phyloP scores from a whole-genome alignment of 2,888 invertebrate genomes.

The Punctoribates punctum region DNA sequence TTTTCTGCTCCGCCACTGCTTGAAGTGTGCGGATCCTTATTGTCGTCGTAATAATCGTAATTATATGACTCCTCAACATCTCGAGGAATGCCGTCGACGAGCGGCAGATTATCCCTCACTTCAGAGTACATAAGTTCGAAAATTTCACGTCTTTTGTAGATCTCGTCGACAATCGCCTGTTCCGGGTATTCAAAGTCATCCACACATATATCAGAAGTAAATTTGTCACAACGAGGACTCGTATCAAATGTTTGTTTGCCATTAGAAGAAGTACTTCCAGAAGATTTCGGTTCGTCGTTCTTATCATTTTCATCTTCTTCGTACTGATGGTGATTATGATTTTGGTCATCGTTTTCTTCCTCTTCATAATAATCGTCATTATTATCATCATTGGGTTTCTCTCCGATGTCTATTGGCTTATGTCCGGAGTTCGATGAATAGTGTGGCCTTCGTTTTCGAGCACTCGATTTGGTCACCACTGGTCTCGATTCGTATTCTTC shows the following conservation, averaged over 20 bases:
- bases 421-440: background rate
- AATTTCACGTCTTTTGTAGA: conserved; percentile 60
- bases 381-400: background rate
- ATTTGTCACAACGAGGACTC: conserved; percentile 49
- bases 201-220: conserved; percentile 60
- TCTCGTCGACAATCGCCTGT: conserved; percentile 52
- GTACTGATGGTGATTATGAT: background rate
- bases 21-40: conserved; percentile 42
- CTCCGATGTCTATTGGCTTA: conserved; percentile 5
- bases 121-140: conserved; percentile 68
- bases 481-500: background rate
- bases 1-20: background rate
- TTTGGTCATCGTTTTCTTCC: background rate
- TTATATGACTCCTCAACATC: conserved; percentile 57
- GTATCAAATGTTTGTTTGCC: conserved; percentile 17
- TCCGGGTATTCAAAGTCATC: conserved; percentile 68
- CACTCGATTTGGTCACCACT: background rate
- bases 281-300: background rate
- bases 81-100: conserved; percentile 61
- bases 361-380: conserved; percentile 9
- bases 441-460: background rate
- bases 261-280: background rate
- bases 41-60: conserved; percentile 52
- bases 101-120: conserved; percentile 62
- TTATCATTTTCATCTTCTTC: background rate